phyloP scores from a whole-genome alignment of 2,888 invertebrate species.

The Hedya salicella region DNA sequence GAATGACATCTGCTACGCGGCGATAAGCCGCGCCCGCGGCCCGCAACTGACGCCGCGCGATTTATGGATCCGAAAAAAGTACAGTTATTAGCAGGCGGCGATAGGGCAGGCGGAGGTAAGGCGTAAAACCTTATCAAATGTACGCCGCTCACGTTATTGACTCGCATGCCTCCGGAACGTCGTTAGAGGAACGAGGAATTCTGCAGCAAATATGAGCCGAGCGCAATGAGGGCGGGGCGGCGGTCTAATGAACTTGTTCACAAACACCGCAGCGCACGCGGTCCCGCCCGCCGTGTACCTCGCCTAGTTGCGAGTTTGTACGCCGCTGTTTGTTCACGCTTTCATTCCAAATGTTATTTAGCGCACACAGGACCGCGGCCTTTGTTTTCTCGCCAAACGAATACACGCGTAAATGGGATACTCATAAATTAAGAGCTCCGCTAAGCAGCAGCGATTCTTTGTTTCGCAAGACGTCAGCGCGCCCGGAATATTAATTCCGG shows the following conservation, averaged over 20 bases:
- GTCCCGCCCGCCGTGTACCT: no score
- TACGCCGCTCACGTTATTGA: slow-evolving; percentile 26
- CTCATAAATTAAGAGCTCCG: slow-evolving; percentile 38
- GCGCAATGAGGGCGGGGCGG: slow-evolving; percentile 17
- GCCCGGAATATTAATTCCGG: slow-evolving; percentile 32
- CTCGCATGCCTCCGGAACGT: slow-evolving; percentile 26
- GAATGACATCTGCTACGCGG: slow-evolving; percentile 39
- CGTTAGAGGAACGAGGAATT: slow-evolving; percentile 15
- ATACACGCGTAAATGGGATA: slow-evolving; percentile 39
- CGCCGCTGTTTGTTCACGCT: slow-evolving; percentile 36
- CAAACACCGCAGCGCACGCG: slow-evolving; percentile 37
- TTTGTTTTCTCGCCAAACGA: slow-evolving; percentile 27
- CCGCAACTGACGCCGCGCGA: slow-evolving; percentile 19
- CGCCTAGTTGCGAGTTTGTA: slow-evolving; percentile 7
- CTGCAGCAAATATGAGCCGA: slow-evolving; percentile 28
- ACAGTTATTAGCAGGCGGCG: slow-evolving; percentile 28
- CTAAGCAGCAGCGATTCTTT: slow-evolving; percentile 32
- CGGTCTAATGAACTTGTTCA: slow-evolving; percentile 43
- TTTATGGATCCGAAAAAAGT: slow-evolving; percentile 17
- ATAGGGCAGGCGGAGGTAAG: slow-evolving; percentile 23
- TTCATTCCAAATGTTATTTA: slow-evolving; percentile 42
- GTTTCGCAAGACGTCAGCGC: slow-evolving; percentile 35
- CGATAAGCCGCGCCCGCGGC: slow-evolving; percentile 30
- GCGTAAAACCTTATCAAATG: slow-evolving; percentile 41
- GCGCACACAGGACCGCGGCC: slow-evolving; percentile 34